Base-by-base conservation (phyloP, 2,888 invertebrate species). In the Tenthredo mesomela region DNA sequence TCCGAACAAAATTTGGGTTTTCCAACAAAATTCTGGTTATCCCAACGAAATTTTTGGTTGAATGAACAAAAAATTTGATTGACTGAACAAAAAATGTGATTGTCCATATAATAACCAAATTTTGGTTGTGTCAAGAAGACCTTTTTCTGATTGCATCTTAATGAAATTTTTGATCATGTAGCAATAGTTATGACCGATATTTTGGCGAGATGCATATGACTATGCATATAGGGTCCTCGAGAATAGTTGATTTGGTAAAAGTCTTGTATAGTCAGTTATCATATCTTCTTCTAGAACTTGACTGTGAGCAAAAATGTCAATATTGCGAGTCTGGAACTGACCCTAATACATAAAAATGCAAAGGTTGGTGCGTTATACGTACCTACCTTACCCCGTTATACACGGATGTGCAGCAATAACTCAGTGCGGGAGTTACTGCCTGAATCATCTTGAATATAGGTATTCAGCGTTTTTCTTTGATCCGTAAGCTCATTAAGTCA, bases 381-480 rank as follows among this genome's bases (percentile, higher is more conserved):
- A 29, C 43, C 73, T 43, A 29, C 43, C 73, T 65, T 70, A 71
- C 80, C 37, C 33, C 70, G 71, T 10, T 43, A 47, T 82, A 58
- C 87, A 89, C 91, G 91, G 91, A 91, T 90, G 89, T 90, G 90
- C 90, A 88, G 88, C 88, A 82, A 88, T 89, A n/a, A 3, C 33
- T 67, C 18, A 15, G 50, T n/a, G 50, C 50, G 50, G 18, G 21
- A 61, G 18, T 61, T 25, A 10, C 10, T 25, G 61, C 61, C 25
- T 61, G 61, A 61, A 61, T 61, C 61, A 61, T 61, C 61, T 61
- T 4, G 25, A 4, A 61, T 61, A 61, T 21, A n/a, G n/a, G n/a
- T n/a, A 21, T 61, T 58, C 9, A 21, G 21, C 61, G 54, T 61
- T 21, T 61, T 61, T 61, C 25, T 61, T n/a, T 61, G 3, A 25